These are phyloP conservation scores for Salvelinus namaycush DNA, from an alignment of 2,113 vertebrate genomes.

Conservation along the genomic window DNA sequence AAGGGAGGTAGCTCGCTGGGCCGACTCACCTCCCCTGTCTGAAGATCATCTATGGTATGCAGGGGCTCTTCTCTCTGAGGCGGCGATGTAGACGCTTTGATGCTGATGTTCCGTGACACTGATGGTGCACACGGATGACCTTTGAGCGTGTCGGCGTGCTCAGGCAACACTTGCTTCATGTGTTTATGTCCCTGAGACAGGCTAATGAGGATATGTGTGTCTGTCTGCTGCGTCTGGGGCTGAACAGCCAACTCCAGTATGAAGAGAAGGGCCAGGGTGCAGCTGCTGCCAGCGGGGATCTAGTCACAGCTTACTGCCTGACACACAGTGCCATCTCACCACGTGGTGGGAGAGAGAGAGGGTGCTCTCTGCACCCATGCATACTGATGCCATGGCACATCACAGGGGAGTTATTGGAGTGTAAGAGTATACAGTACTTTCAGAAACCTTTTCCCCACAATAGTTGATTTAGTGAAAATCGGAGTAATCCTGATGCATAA, in stretches of 20 bases:
- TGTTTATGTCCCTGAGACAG: constrained; percentile 76
- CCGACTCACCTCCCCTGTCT: neutral
- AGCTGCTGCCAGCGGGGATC: constrained; percentile 79
- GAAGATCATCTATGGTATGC: constrained; percentile 55
- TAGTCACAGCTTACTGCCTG: constrained; percentile 77
- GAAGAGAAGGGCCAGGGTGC: constrained; percentile 63
- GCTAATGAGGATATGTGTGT: constrained; percentile 73
- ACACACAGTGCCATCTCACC: constrained; percentile 39
- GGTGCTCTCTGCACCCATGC: neutral
- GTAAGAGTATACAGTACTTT: neutral
- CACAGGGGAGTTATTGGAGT: neutral
- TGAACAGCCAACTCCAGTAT: constrained; percentile 63
- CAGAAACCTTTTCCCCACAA: neutral
- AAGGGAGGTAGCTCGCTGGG: constrained; percentile 22
- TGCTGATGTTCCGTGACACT: constrained; percentile 72
- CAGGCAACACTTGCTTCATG: constrained; percentile 74
- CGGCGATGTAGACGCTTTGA: constrained; percentile 41
- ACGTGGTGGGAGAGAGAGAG: neutral
- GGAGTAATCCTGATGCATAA: too few relatives aligned
- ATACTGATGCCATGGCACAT: neutral
- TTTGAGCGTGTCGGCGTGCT: constrained; percentile 74
- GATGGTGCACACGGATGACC: constrained; percentile 73
- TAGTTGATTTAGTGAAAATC: neutral
- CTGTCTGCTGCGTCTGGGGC: constrained; percentile 34
- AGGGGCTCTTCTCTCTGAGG: constrained; percentile 27